phyloP scores from a whole-genome alignment of 1,140 invertebrate species.

The Anthonomus grandis region DNA sequence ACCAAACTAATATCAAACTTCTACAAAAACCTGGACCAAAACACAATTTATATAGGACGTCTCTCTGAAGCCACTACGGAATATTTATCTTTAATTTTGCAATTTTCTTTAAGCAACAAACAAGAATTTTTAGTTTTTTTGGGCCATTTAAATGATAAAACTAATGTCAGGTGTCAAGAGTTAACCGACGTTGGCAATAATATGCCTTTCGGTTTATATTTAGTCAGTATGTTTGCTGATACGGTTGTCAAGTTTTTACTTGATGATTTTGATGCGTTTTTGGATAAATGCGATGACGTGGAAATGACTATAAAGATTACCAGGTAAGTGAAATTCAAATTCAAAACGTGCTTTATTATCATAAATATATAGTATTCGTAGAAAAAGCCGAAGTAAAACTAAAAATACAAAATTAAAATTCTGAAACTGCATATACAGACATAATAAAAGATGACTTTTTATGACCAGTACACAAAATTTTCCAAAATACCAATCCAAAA shows the following conservation, averaged over 20 bases:
- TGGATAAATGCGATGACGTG: neutral
- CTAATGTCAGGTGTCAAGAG: constrained; percentile 22
- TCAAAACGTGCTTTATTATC: too few relatives aligned
- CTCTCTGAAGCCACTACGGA: constrained; percentile 24
- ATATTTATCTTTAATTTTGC: constrained; percentile 20
- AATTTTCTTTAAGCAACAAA: constrained; percentile 26
- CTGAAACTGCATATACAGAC: too few relatives aligned
- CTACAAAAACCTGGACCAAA: neutral
- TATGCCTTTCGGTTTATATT: constrained; percentile 23
- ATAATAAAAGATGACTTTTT: too few relatives aligned
- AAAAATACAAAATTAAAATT: too few relatives aligned
- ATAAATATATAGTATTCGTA: constrained; percentile 1
- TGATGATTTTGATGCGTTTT: constrained; percentile 28
- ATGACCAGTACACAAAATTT: too few relatives aligned
- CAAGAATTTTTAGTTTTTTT: constrained; percentile 23
- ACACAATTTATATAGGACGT: constrained; percentile 16
- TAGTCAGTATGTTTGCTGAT: constrained; percentile 26
- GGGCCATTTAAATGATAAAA: constrained; percentile 17
- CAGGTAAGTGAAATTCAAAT: neutral
- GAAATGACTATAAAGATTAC: constrained; percentile 3
- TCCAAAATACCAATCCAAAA: too few relatives aligned
- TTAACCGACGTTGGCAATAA: constrained; percentile 1
- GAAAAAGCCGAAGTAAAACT: too few relatives aligned
- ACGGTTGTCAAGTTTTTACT: constrained; percentile 17
- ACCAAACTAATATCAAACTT: constrained; percentile 17